Evolutionary conservation across 2,113 vertebrate genomes (phyloP).

Genomic region (Chloroceryle aenea): DNA sequence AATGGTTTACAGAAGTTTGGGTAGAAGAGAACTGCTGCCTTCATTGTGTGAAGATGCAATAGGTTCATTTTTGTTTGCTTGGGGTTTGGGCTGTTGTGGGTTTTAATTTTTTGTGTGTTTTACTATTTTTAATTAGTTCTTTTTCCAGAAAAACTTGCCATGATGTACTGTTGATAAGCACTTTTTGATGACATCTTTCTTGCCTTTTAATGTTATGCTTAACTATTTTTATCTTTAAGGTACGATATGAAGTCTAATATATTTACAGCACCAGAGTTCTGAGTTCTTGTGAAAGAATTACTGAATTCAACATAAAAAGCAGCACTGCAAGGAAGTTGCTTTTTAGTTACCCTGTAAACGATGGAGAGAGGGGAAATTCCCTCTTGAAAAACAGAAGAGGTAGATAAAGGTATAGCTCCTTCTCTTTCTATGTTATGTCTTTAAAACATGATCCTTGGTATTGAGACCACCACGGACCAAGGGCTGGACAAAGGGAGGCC

Average conservation of each 20-base stretch:
- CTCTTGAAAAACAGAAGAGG: neutral
- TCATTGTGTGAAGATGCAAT: neutral
- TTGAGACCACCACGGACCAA: neutral
- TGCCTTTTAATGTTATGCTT: neutral
- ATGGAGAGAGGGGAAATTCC: neutral
- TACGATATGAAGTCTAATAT: neutral
- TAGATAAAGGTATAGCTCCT: neutral
- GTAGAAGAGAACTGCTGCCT: neutral
- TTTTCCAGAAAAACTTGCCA: rapidly evolving
- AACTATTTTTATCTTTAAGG: neutral
- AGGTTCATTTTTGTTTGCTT: neutral
- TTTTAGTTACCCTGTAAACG: neutral
- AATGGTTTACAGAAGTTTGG: neutral
- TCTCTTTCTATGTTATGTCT: neutral
- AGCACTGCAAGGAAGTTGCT: neutral
- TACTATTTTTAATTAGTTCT: too few relatives aligned
- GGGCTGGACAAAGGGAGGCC: neutral
- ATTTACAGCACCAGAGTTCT: neutral
- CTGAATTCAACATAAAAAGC: neutral
- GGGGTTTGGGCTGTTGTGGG: rapidly evolving
- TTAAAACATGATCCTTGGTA: rapidly evolving
- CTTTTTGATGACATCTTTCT: neutral
- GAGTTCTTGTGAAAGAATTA: neutral
- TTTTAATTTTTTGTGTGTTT: neutral
- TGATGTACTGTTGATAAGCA: neutral